Evolutionary conservation across 2,797 vertebrate genomes (phyloP).

Genomic region (Octomys mimax): DNA sequence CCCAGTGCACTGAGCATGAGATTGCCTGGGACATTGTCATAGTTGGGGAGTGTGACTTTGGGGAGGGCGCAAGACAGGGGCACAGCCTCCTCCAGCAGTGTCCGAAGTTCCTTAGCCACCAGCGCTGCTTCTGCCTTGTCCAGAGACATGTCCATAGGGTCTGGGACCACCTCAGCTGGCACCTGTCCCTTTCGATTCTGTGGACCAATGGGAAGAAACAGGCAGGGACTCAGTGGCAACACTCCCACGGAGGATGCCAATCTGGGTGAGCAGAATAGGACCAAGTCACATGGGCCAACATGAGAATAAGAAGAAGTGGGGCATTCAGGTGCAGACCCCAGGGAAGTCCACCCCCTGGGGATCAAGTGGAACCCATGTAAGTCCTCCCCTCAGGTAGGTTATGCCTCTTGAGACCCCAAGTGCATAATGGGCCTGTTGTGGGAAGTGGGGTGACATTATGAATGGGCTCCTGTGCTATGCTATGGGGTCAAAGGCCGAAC

Average conservation of each 20-base stretch:
- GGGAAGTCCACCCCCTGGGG: not conserved
- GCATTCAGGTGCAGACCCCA: not conserved
- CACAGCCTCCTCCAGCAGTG: conserved; percentile 94
- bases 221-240: not conserved
- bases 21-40: conserved; percentile 97
- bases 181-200: conserved; percentile 96
- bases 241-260: not conserved
- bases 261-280: not conserved
- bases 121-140: conserved; percentile 95
- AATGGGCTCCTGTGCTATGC: not conserved
- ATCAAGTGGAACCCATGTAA: not conserved
- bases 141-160: conserved; percentile 97
- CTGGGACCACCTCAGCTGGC: conserved; percentile 94
- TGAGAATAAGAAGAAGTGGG: not conserved
- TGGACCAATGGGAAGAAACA: not conserved
- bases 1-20: conserved; percentile 95
- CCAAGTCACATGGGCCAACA: not conserved
- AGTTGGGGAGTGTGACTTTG: conserved; percentile 95
- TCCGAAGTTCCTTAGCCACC: conserved; percentile 95
- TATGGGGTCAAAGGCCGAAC: not conserved
- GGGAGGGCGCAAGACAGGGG: conserved; percentile 96
- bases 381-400: not conserved
- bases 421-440: not conserved
- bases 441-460: not conserved
- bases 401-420: not conserved